Evolutionary conservation across 2,797 vertebrate species (phyloP), one percentile per base, ranked within the genome.

Genomic region (Coregonus sp.): DNA sequence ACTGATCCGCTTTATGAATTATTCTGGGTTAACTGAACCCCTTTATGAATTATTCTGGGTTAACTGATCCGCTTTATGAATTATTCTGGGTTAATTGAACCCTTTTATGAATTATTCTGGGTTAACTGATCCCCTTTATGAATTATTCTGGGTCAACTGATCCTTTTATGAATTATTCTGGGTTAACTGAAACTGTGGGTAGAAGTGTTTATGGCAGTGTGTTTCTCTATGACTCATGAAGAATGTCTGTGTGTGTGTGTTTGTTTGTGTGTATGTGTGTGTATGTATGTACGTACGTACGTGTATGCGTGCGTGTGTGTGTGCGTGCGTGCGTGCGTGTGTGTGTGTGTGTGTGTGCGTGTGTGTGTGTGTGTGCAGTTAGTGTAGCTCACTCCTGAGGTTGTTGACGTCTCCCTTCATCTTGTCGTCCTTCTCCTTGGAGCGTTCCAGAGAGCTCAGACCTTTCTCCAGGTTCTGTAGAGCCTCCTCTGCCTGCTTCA

Each of bases 321-420:
- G 4, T 37, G 37, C 1, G 4, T 5, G 4, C 0, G 35, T 5
- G 4, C 1, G 35, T 35, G 0, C 1, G 35, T 35, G 35, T 5
- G 0, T 40, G 1, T 2, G 7, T 40, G 37, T 40, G 1, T 0
- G 6, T 3, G 6, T 9, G 7, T 9, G 7, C 25, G 0, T 40
- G 1, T 9, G 40, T 40, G 18, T 54, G 15, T 11, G 40, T 9
- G 67, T 69, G 2, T 7, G 33, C 20, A 6, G 18, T 16, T n/a
- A 40, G n/a, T 15, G 7, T 1, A 7, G 89, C 97, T 96, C 93
- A 99, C 98, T 95, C 91, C 94, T 97, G 81, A 99, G 94, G 50
- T 98, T 95, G 47, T 93, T 94, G 87, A 99, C 98, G 0, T 98
- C 97, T 0, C 96, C 97, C 80, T 95, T 97, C 97, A 99, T 97